Base-by-base conservation (phyloP, 2,113 vertebrate genomes). In the Ariopsis seemanni region DNA sequence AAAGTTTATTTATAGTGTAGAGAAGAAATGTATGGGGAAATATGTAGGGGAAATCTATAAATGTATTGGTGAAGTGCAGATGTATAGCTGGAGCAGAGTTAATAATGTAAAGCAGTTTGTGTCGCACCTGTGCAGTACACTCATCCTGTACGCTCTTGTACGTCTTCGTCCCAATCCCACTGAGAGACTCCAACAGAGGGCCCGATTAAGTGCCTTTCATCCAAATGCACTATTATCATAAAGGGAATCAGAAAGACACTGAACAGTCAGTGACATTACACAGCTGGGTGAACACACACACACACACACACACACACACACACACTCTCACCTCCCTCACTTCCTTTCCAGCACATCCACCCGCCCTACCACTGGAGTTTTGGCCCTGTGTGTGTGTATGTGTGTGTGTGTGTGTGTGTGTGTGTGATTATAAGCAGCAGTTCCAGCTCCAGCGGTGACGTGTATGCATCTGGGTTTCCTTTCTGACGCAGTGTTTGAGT, bases 171-270 rank as follows among this genome's bases (percentile, higher is more conserved):
- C 86, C 62, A 22, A 65, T 87, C 75, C 65, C 12, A 52, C 85
- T 63, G 63, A 75, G 82, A 72, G 71, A 22, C 85, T 17, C 30
- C 86, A 85, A 22, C 57, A 58, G 75, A 78, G n/a, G 50, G 22
- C 20, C 15, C 11, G 1, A 17, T 34, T 55, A 87, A n/a, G 75
- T 58, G 75, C 25, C 77, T 60, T 58, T 80, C 53, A 30, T 55
- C 85, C 58, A 11, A 87, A 87, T 58, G 52, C 34, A 53, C 84
- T 67, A 85, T 87, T 85, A 85, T 69, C 58, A 57, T 63, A 69
- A 74, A 87, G 60, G 48, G 67, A 87, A 65, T 30, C 62, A 69
- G 80, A 79, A 63, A 79, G 63, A 48, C 58, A 80, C 8, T 67
- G 78, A 62, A 34, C 62, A 78, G 71, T 55, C 75, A 30, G 52